Evolutionary conservation across 2,797 vertebrate species (phyloP).

Genomic region (Hybognathus amarus): DNA sequence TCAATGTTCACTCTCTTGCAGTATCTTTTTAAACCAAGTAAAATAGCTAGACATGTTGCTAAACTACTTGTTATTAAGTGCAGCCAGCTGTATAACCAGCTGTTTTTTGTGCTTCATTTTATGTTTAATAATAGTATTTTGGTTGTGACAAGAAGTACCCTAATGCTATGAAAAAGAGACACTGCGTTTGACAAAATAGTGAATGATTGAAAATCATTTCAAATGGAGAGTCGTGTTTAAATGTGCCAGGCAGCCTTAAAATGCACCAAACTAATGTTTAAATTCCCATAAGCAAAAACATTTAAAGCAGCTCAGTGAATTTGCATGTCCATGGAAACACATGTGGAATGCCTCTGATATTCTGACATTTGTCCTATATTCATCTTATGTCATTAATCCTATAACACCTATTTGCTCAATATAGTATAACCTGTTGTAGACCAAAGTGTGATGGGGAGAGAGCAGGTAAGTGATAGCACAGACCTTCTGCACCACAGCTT

Average conservation of each 20-base stretch:
- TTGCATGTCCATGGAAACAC: constrained; percentile 13
- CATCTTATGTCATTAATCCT: neutral
- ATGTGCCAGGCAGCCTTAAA: neutral
- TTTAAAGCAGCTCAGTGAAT: constrained; percentile 11
- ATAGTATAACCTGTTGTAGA: constrained; percentile 1
- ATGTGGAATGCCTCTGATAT: neutral
- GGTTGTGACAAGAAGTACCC: neutral
- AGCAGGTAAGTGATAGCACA: neutral
- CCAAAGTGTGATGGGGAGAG: constrained; percentile 22
- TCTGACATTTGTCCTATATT: neutral
- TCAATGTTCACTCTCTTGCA: neutral
- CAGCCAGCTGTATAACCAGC: too few relatives aligned
- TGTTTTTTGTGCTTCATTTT: neutral
- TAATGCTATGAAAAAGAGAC: neutral
- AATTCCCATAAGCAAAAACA: constrained; percentile 31
- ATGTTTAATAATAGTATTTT: neutral
- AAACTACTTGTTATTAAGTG: neutral
- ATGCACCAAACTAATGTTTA: neutral
- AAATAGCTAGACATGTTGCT: neutral
- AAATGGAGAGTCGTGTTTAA: neutral
- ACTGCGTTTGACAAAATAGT: neutral
- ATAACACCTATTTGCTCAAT: constrained; percentile 41
- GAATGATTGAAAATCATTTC: neutral
- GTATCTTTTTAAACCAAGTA: neutral
- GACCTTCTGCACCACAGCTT: constrained; percentile 5